Evolutionary conservation across 2,888 invertebrate genomes (phyloP).

Genomic region (Tinea semifulvella): DNA sequence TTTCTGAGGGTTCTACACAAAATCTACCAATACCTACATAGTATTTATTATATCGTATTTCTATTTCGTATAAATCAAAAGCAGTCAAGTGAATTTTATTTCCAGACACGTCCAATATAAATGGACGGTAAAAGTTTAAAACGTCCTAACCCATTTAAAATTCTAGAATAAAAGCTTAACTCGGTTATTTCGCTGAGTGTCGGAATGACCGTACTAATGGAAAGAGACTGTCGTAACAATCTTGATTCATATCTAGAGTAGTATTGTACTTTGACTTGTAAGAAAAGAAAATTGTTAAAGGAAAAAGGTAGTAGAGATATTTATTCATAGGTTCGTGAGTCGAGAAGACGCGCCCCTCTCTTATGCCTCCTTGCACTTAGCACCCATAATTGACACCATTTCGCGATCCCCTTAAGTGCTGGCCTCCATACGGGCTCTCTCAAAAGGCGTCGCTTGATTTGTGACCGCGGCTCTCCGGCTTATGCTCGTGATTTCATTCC

Average conservation of each 20-base stretch:
- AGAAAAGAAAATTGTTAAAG: slow-evolving; percentile 2
- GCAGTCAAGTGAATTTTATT: background rate
- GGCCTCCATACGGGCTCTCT: slow-evolving; percentile 30
- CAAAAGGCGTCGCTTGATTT: slow-evolving; percentile 52
- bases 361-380: slow-evolving; percentile 39
- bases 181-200: background rate
- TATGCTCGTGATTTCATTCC: slow-evolving; percentile 61
- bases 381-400: slow-evolving; percentile 64
- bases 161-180: slow-evolving; percentile 7
- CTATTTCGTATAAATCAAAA: too few species aligned
- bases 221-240: slow-evolving; percentile 10
- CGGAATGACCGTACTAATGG: background rate
- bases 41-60: too few species aligned
- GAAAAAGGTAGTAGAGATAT: slow-evolving; percentile 10
- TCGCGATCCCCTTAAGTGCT: slow-evolving; percentile 54
- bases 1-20: background rate
- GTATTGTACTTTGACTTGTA: slow-evolving; percentile 6
- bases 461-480: slow-evolving; percentile 44
- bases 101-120: background rate
- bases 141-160: slow-evolving; percentile 1
- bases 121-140: background rate
- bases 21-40: too few species aligned
- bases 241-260: slow-evolving; percentile 8
- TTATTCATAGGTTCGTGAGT: slow-evolving; percentile 11
- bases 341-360: slow-evolving; percentile 20